These are phyloP conservation scores for Neodon shergylaensis DNA, from an alignment of 2,113 vertebrate species.

Conservation along the genomic window DNA sequence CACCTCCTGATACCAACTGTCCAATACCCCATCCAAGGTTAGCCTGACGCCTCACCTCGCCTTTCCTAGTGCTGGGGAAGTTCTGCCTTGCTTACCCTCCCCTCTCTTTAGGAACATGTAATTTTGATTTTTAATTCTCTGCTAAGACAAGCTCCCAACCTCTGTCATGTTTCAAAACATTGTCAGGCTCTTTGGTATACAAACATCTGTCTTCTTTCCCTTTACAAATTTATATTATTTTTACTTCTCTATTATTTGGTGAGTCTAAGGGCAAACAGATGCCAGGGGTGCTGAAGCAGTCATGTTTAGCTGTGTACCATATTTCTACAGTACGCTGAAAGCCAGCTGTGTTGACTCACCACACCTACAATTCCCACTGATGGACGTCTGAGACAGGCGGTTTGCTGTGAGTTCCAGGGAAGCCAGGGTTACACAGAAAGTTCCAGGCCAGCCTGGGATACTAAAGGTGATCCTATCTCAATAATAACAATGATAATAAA, in stretches of 20 bases:
- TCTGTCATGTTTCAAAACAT: neutral
- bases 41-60: neutral
- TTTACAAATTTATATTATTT: neutral
- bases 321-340: neutral
- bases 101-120: neutral
- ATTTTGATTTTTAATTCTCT: neutral
- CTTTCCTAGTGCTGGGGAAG: neutral
- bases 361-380: neutral
- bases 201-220: neutral
- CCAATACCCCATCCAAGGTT: neutral
- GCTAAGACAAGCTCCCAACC: neutral
- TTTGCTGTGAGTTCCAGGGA: neutral
- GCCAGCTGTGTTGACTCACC: neutral
- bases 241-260: neutral
- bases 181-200: neutral
- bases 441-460: neutral
- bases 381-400: neutral
- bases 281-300: neutral
- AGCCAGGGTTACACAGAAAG: neutral
- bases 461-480: neutral
- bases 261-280: constrained; percentile 1
- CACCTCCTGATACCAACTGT: neutral
- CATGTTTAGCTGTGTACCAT: neutral
- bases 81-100: neutral
- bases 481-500: neutral